These are phyloP conservation scores for Aricia agestis DNA, from an alignment of 1,140 invertebrate species.

Conservation along the genomic window DNA sequence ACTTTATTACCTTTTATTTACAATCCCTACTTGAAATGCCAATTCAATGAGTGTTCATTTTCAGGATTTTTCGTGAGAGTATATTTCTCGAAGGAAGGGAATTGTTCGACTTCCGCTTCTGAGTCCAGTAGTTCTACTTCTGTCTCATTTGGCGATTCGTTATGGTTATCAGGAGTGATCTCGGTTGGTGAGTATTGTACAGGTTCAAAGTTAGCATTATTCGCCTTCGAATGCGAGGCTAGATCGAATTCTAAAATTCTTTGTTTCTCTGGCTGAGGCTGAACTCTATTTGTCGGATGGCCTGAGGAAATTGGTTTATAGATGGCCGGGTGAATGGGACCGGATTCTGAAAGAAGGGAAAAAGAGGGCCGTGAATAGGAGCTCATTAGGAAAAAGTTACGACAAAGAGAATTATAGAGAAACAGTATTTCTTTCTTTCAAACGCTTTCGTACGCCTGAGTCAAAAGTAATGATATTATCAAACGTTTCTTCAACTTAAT, in stretches of 20 bases:
- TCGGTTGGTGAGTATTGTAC: neutral
- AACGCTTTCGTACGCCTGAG: too few relatives aligned
- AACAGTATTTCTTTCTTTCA: neutral
- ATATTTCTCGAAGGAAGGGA: slow-evolving; percentile 12
- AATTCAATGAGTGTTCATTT: neutral
- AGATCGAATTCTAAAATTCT: slow-evolving; percentile 26
- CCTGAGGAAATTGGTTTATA: slow-evolving; percentile 17
- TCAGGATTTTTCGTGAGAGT: slow-evolving; percentile 13
- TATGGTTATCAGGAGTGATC: neutral
- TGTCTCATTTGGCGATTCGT: slow-evolving; percentile 11
- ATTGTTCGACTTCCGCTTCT: slow-evolving; percentile 3
- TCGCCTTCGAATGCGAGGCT: slow-evolving; percentile 22
- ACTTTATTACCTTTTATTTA: slow-evolving; percentile 12
- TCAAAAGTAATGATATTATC: too few relatives aligned
- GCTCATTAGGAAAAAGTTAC: slow-evolving; percentile 36
- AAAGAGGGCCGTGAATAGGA: slow-evolving; percentile 47
- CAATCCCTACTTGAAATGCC: slow-evolving; percentile 14
- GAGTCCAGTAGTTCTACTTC: slow-evolving; percentile 9
- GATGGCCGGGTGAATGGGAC: slow-evolving; percentile 31
- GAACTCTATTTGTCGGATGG: slow-evolving; percentile 21
- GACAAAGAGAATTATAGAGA: slow-evolving; percentile 1
- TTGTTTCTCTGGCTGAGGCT: slow-evolving; percentile 12
- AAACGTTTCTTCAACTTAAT: too few relatives aligned
- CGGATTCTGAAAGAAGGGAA: slow-evolving; percentile 53
- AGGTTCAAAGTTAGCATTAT: slow-evolving; percentile 6